Evolutionary conservation across 2,113 vertebrate species (phyloP).

Genomic region (Papio anubis): DNA sequence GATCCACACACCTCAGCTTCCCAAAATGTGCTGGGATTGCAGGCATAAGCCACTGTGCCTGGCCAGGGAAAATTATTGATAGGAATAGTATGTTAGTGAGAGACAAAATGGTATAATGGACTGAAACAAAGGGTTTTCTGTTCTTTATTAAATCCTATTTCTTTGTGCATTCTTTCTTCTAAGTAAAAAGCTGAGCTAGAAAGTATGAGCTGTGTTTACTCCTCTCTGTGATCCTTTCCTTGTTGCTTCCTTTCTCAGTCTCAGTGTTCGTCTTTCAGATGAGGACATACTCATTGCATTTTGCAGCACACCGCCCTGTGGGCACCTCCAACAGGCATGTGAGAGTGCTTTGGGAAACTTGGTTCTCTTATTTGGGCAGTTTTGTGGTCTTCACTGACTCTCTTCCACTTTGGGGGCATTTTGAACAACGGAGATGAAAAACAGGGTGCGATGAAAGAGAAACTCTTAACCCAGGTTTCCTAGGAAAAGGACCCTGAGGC

Average conservation of each 20-base stretch:
- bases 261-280: not conserved
- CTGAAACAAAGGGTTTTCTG: not conserved
- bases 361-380: too few species aligned
- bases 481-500: not conserved
- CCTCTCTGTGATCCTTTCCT: not conserved
- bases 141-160: not conserved
- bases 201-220: not conserved
- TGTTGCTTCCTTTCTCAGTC: not conserved
- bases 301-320: fast-evolving
- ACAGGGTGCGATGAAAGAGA: too few species aligned
- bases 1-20: too few species aligned
- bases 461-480: not conserved
- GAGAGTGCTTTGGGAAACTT: fast-evolving
- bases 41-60: too few species aligned
- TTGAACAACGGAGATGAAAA: not conserved
- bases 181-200: not conserved
- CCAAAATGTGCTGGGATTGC: too few species aligned
- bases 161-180: not conserved
- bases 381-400: not conserved
- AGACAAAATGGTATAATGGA: not conserved
- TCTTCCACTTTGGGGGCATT: not conserved
- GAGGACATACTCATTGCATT: fast-evolving
- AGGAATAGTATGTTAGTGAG: not conserved
- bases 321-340: fast-evolving
- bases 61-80: not conserved